Percentiles rank a stretch among this genome's conserved stretches.
Evolutionary conservation across 2,888 invertebrate genomes (phyloP).

Genomic region (Meta bourneti): DNA sequence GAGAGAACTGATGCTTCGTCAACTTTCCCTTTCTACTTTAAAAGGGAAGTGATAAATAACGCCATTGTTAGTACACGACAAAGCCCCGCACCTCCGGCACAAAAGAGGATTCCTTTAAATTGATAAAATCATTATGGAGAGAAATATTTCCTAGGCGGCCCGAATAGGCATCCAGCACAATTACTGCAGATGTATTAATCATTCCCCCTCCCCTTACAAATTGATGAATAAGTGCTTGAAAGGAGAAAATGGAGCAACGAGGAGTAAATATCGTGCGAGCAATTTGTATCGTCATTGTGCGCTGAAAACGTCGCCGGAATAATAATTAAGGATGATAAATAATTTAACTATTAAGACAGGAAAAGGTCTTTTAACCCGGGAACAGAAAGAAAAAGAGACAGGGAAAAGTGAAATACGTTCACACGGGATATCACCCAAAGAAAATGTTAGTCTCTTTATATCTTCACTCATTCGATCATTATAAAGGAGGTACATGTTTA

Average conservation of each 20-base stretch:
- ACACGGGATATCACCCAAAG: too few relatives aligned
- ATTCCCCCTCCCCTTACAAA: neutral
- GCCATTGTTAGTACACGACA: slow-evolving; percentile 15
- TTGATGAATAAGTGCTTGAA: slow-evolving; percentile 10
- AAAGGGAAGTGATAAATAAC: slow-evolving; percentile 16
- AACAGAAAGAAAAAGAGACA: too few relatives aligned
- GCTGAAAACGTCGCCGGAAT: neutral
- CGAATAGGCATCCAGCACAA: slow-evolving; percentile 14
- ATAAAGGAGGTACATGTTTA: too few relatives aligned
- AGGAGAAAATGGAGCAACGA: neutral
- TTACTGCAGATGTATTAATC: slow-evolving; percentile 35
- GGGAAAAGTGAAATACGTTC: too few relatives aligned
- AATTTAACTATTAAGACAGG: neutral
- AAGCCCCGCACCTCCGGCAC: slow-evolving; percentile 6
- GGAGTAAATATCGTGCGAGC: slow-evolving; percentile 12
- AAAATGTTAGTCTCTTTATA: too few relatives aligned
- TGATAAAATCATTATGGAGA: slow-evolving; percentile 51
- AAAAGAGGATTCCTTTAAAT: slow-evolving; percentile 40
- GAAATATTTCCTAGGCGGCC: slow-evolving; percentile 17
- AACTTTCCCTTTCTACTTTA: slow-evolving; percentile 7
- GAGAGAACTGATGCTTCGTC: slow-evolving; percentile 30
- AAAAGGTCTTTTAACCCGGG: neutral
- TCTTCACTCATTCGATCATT: too few relatives aligned
- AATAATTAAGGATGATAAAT: slow-evolving; percentile 5
- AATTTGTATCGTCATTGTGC: slow-evolving; percentile 32